Base-by-base conservation (phyloP, 2,888 invertebrate genomes). In the Scaptomyza polygonia region DNA sequence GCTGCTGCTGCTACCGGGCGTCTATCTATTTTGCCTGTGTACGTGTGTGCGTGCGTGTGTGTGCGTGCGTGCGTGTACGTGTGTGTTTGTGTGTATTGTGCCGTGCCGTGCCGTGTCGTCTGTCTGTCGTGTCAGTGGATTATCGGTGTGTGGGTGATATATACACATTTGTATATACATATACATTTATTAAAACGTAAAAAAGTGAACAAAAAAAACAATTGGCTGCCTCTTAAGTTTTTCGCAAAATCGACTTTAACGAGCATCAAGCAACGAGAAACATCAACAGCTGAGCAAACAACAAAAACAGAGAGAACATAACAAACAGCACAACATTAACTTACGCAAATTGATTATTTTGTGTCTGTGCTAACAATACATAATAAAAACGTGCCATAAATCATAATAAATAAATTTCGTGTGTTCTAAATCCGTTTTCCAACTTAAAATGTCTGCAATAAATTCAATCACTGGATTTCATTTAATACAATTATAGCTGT, bases 401-500 rank as follows among this genome's bases (percentile, higher is more conserved):
- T 77, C 73, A 73, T 62, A 66, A 69, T 43, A 53, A 59, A 70
- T 32, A 70, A 40, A 64, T 56, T 39, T 39, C 39, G 9, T 16
- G 39, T 16, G 9, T 55, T 67, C 49, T 67, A 64, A 79, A 71
- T 53, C 45, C 51, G 56, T 57, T 66, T 66, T 55, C 34, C 45
- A 58, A 63, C 56, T 56, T 72, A 76, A 70, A 70, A 77, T 77
- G 77, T 69, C 76, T 62, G 47, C 79, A 55, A 75, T 71, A 78
- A 68, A 77, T 73, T 59, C 47, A 58, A 40, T 40, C 62, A 70
- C 62, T 80, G 72, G 72, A 79, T 68, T 72, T 72, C 44, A 64
- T 42, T 45, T 56, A 61, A 67, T 39, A 58, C 52, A 56, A 45
- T 25, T 65, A 69, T 77, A 74, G 72, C 62, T 77, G 72, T 61